Conservation (phyloP, 2,113 vertebrate genomes). For the Beaufortia kweichowensis region DNA sequence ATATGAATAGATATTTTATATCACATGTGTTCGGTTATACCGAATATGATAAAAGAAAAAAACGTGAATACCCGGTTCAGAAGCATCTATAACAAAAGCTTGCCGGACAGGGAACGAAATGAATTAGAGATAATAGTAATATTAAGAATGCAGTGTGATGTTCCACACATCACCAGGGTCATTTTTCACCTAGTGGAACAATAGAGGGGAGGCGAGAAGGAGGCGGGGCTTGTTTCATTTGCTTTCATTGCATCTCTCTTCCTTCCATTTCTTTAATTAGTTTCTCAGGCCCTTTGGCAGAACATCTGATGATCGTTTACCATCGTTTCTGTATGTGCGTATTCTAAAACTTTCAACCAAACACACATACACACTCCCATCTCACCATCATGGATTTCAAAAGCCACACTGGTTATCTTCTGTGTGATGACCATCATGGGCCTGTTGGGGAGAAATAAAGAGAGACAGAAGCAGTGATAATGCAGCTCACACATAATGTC, state of each 20-base stretch:
- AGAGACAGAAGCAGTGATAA: neutral
- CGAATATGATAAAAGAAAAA: too few relatives aligned
- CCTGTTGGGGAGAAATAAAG: slow-evolving; percentile 65
- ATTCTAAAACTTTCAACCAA: neutral
- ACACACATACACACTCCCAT: slow-evolving; percentile 43
- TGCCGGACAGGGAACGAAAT: slow-evolving; percentile 13
- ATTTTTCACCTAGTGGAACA: slow-evolving; percentile 42
- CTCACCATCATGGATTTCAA: slow-evolving; percentile 91
- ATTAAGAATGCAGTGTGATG: slow-evolving; percentile 36
- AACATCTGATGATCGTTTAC: slow-evolving; percentile 11
- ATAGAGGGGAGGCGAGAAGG: slow-evolving; percentile 2
- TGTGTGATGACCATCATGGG: slow-evolving; percentile 98
- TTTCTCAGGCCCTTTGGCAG: slow-evolving; percentile 49
- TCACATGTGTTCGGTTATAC: too few relatives aligned
- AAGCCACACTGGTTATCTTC: slow-evolving; percentile 95
- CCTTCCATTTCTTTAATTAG: slow-evolving; percentile 54
- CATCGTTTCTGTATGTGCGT: neutral
- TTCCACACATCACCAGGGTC: slow-evolving; percentile 11
- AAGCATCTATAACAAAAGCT: slow-evolving; percentile 8
- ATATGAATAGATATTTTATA: too few relatives aligned
- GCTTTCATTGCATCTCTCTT: slow-evolving; percentile 40
- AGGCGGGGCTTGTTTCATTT: slow-evolving; percentile 34
- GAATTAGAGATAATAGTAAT: slow-evolving; percentile 30
- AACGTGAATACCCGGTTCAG: neutral
- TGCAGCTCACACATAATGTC: neutral